Evolutionary conservation across 2,113 vertebrate species (phyloP), one percentile per base, ranked within the genome.

Genomic region (Rissa tridactyla): DNA sequence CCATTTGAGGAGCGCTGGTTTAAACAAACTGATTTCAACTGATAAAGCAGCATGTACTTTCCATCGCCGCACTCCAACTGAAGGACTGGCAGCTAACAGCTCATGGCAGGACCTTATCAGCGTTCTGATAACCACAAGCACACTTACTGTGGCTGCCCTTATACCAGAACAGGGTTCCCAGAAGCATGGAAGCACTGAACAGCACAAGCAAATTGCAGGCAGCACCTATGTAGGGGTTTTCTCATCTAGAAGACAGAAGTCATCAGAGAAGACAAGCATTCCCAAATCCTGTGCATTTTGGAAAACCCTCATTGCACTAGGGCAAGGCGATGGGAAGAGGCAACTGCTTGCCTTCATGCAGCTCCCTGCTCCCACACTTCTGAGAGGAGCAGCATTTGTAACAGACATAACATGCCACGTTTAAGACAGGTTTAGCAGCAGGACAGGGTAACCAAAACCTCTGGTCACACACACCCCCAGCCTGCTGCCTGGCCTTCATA

Each of bases 301-400:
- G 42, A 78, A 70, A 81, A 22, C 22, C 15, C 44, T 58, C 19
- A 20, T 1, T 30, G 36, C 51, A 32, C 54, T 6, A 19, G 36
- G 15, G 29, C 47, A 42, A 44, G 10, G 38, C 51, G 85, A 55
- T 0, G 0, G 0, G 1, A 64, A 22, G 36, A 73, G 4, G 5
- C 14, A 68, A 21, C 10, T 42, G 34, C 13, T 10, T 0, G 2
- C 23, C 46, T 15, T 19, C 13, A 3, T 2, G 27, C 29, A 55
- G 36, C 52, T 77, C 51, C 36, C 46, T 30, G 42, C 32, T 73
- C 42, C 47, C 70, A 55, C 15, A 7, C 21, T n/a, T 52, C 15
- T 1, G 22, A 58, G 32, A 34, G 23, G 27, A 81, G 40, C 13
- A 40, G 36, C 42, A 25, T 15, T 51, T 52, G 25, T 21, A 68